Base-by-base conservation (phyloP, 2,113 vertebrate genomes). In the Hippopotamus amphibius region DNA sequence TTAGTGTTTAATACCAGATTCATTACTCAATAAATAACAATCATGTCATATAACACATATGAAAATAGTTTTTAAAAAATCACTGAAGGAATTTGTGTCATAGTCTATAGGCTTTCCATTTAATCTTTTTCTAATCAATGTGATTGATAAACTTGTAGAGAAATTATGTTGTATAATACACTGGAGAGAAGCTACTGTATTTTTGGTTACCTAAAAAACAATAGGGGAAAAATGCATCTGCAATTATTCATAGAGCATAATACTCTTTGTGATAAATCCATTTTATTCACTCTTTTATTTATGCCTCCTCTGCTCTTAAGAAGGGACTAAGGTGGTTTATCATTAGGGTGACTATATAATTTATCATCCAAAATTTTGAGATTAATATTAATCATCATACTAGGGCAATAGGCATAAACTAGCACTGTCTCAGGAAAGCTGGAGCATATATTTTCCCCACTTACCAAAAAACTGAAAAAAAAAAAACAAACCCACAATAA, bases 31-130 rank as follows among this genome's bases (percentile, higher is more conserved):
- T 80, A 96, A 88, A 19, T 77, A 84, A 26, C 68, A 83, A 85
- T 53, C 61, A 85, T 37, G 41, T 63, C 43, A 77, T n/a, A 8
- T 48, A 95, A 53, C 15, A 53, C 21, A 28, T 15, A 93, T 12
- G 22, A 96, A 90, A 94, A 90, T 6, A 91, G 91, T 55, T 89
- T 88, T 74, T 37, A 37, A 81, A 90, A 95, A 89, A 63, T 69
- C 33, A 93, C 5, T 93, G 84, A 81, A 93, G 71, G n/a, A 89
- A 93, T 96, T 76, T 87, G 19, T 6, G 37, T 88, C 55, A 48
- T 90, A 55, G 33, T 72, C 48, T 81, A 43, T 6, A 53, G 61
- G 24, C 1, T 92, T 86, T 21, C 3, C 6, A 50, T 84, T 90
- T 94, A 50, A 53, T 81, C 19, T 88, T 93, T 77, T 92, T 46